Evolutionary conservation across 2,113 vertebrate species (phyloP).

Genomic region (Ranitomeya imitator): DNA sequence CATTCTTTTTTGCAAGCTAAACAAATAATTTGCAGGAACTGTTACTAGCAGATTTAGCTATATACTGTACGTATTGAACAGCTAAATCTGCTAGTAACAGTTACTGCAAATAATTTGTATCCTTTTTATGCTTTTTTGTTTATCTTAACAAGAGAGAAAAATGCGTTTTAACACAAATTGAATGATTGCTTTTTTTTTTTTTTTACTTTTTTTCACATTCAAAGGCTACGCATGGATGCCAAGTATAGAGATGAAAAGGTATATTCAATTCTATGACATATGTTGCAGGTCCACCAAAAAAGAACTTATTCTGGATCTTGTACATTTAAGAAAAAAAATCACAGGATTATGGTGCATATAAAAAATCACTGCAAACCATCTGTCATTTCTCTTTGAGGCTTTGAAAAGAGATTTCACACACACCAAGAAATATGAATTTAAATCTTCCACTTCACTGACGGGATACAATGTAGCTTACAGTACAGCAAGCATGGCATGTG

Average conservation of each 20-base stretch:
- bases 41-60: not conserved
- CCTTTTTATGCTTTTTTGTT: not conserved
- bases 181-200: not conserved
- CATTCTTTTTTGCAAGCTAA: not conserved
- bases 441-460: constrained; percentile 58
- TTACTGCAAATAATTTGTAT: not conserved
- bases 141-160: not conserved
- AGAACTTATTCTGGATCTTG: constrained; percentile 45
- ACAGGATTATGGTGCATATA: constrained; percentile 53
- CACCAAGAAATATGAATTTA: constrained; percentile 59
- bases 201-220: not conserved
- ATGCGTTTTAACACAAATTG: not conserved
- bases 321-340: constrained; percentile 47
- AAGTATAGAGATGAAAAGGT: not conserved
- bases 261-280: constrained; percentile 39
- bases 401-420: constrained; percentile 58
- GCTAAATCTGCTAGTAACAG: not conserved
- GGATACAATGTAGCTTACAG: constrained; percentile 55
- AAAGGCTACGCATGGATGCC: constrained; percentile 11
- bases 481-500: constrained; percentile 48
- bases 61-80: not conserved
- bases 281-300: constrained; percentile 40
- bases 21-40: not conserved
- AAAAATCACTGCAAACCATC: constrained; percentile 57
- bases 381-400: constrained; percentile 58